A percentile compares a stretch with the other conserved stretches of the same genome.
Evolutionary conservation across 2,888 invertebrate genomes (phyloP).

Genomic region (Hipparchia semele): DNA sequence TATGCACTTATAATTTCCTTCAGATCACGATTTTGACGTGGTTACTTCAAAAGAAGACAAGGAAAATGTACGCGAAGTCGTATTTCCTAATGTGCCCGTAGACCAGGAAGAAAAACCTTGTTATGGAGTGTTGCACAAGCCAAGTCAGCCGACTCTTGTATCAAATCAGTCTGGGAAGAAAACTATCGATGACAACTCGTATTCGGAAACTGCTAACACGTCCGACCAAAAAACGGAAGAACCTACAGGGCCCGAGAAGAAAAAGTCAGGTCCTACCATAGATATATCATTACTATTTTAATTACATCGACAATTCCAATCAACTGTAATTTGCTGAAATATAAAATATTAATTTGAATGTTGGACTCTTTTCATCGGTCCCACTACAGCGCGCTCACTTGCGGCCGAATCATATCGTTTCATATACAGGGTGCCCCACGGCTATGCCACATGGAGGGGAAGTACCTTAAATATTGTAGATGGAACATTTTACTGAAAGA

Average conservation of each 20-base stretch:
- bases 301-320: background rate
- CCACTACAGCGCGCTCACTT: too few species aligned
- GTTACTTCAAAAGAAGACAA: slow-evolving; percentile 1
- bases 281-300: slow-evolving; percentile 1
- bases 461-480: too few species aligned
- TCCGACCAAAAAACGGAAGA: slow-evolving; percentile 1
- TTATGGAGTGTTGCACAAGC: slow-evolving; percentile 1
- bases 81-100: background rate
- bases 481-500: too few species aligned
- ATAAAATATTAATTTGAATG: background rate
- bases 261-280: background rate
- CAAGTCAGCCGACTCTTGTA: background rate
- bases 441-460: too few species aligned
- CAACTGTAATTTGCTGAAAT: background rate
- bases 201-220: background rate
- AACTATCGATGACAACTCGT: background rate
- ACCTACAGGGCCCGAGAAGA: background rate
- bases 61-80: background rate
- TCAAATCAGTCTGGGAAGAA: background rate
- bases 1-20: background rate
- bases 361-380: too few species aligned
- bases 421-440: too few species aligned
- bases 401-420: too few species aligned
- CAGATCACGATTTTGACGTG: slow-evolving; percentile 3
- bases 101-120: background rate